phyloP scores from a whole-genome alignment of 2,797 vertebrate species.

The Pangasius macronema region DNA sequence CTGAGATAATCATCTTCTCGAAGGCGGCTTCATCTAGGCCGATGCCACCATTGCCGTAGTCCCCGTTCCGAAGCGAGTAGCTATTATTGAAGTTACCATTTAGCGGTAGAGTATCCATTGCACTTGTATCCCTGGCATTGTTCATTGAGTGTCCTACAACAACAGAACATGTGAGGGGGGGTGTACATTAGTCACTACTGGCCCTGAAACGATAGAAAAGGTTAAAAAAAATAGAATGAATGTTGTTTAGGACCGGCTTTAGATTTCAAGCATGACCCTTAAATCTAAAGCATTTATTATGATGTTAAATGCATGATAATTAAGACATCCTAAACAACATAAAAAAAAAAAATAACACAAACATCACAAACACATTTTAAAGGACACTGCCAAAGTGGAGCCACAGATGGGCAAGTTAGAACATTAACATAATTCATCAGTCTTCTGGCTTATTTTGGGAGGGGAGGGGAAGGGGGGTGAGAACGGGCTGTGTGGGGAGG shows the following conservation, averaged over 20 bases:
- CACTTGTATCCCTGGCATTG: conserved; percentile 98
- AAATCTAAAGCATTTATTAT: conserved; percentile 19
- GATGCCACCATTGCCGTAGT: conserved; percentile 91
- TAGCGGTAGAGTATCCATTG: conserved; percentile 99
- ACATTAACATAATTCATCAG: conserved; percentile 73
- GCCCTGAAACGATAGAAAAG: conserved; percentile 12
- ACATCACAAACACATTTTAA: conserved; percentile 83
- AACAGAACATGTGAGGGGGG: conserved; percentile 70
- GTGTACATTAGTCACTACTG: conserved; percentile 63
- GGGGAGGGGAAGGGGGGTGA: conserved; percentile 23
- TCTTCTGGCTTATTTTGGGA: conserved; percentile 52
- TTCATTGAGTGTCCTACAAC: conserved; percentile 98
- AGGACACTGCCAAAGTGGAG: conserved; percentile 87
- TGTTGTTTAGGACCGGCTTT: conserved; percentile 89
- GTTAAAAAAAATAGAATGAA: conserved; percentile 76
- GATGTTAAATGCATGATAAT: conserved; percentile 10
- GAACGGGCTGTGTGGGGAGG: conserved; percentile 69
- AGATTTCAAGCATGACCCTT: conserved; percentile 10
- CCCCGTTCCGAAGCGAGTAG: conserved; percentile 96
- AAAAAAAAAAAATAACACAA: conserved; percentile 79
- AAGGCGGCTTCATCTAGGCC: conserved; percentile 97
- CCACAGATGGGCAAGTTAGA: conserved; percentile 90
- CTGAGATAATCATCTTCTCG: conserved; percentile 99
- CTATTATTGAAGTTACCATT: conserved; percentile 99
- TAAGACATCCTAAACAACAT: conserved; percentile 97